Evolutionary conservation across 2,888 invertebrate species (phyloP).

Genomic region (Octodonta nipae): DNA sequence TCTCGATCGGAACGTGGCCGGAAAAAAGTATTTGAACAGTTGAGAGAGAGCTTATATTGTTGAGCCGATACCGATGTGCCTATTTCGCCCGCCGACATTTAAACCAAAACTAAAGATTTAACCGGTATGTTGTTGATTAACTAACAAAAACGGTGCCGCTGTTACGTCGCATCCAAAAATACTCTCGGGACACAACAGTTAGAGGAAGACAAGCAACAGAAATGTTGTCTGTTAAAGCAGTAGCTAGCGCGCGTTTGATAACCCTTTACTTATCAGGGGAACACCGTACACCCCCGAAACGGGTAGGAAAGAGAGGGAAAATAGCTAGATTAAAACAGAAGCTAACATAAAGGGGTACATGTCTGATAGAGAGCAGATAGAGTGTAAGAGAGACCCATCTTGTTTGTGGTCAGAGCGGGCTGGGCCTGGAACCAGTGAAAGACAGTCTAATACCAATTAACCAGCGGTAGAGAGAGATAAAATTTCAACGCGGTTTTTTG

Average conservation of each 20-base stretch:
- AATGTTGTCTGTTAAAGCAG: slow-evolving; percentile 28
- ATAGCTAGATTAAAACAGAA: slow-evolving; percentile 36
- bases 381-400: slow-evolving; percentile 45
- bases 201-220: slow-evolving; percentile 20
- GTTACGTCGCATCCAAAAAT: slow-evolving; percentile 23
- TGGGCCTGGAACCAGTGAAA: slow-evolving; percentile 54
- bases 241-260: slow-evolving; percentile 36
- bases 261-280: slow-evolving; percentile 38
- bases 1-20: too few species aligned
- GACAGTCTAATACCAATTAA: slow-evolving; percentile 52
- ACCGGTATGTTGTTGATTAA: slow-evolving; percentile 35
- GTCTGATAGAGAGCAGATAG: slow-evolving; percentile 35
- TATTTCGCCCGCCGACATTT: slow-evolving; percentile 24
- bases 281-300: slow-evolving; percentile 17
- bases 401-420: slow-evolving; percentile 56
- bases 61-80: too few species aligned
- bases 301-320: slow-evolving; percentile 25
- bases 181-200: slow-evolving; percentile 17
- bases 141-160: slow-evolving; percentile 22
- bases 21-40: too few species aligned
- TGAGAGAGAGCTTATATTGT: too few species aligned
- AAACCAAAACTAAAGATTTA: slow-evolving; percentile 41
- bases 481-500: slow-evolving; percentile 36
- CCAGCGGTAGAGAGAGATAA: slow-evolving; percentile 34
- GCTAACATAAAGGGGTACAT: slow-evolving; percentile 35